Evolutionary conservation across 1,140 invertebrate genomes (phyloP), one percentile per base, ranked within the genome.

Genomic region (Chironomus tepperi): DNA sequence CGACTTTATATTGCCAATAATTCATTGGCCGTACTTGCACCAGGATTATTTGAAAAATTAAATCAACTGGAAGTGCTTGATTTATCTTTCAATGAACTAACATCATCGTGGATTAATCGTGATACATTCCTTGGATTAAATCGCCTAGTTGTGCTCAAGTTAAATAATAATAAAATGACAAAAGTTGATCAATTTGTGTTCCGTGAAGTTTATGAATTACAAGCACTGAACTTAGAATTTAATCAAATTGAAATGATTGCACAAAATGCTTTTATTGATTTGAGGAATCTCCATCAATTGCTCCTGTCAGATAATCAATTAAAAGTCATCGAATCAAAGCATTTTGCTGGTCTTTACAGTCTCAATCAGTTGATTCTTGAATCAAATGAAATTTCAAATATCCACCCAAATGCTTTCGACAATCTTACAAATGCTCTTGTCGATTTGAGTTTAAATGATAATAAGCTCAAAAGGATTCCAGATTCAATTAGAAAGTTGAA

Each of bases 1-100:
- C 88, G 91, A 78, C 84, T 95, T 65, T 86, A 93, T 78, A 82
- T 95, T 12, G 89, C 89, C 78, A 94, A 94, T 79, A 94, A 95
- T 80, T 90, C 91, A 1, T 82, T 95, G 75, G 87, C 87, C 77
- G 88, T 90, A 5, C 83, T 94, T 16, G 90, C 91, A 5, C 90
- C 91, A 1, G 91, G 91, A 2, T 79, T 94, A 15, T 86, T 95
- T 76, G 88, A 89, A 77, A 88, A 88, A 15, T 84, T 96, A 75
- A 88, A 90, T 75, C 87, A 92, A 77, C 83, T 97, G 34, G 87
- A 91, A 80, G 85, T 88, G 16, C 83, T 96, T 43, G 92, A 96
- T 81, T 82, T 95, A 42, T 91, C 90, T 16, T 80, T 84, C 76
- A 95, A 96, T 81, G 86, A 89, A 77, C 81, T 96, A n/a, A 90